Base-by-base conservation (phyloP, 2,113 vertebrate species). In the Kryptolebias marmoratus region DNA sequence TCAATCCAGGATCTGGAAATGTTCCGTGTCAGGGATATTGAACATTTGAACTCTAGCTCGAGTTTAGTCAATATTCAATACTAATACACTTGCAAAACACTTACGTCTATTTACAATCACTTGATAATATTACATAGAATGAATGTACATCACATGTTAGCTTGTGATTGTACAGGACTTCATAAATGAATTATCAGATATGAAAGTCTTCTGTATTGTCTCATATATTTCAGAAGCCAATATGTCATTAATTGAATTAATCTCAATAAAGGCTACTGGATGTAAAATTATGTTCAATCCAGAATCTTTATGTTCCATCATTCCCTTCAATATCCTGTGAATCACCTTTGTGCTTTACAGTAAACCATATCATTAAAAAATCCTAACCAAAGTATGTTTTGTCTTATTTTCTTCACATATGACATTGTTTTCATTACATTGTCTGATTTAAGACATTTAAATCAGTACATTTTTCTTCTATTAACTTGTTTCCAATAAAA, bases 1-100 rank as follows among this genome's bases (percentile, higher is more conserved):
- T 74, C 77, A 61, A 64, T 71, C 71, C 61, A 44, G 63, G 73
- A 59, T 81, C 58, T 85, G 50, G 36, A 78, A 84, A 84, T 77
- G 62, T 67, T 4, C 9, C 39, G 68, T 84, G 70, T 78, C 72
- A 63, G 75, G 83, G 53, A 68, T 75, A 85, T 73, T 79, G 81
- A 81, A 73, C 62, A 59, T 80, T 63, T 81, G 71, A 87, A 81
- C 87, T 81, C 45, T 50, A 11, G 71, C 61, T 36, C 56, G 27
- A 72, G 36, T 10, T 71, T 63, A 8, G 45, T 75, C 48, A 42
- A 18, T 66, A 57, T 10, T 14, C 57, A 54, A 5, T 58, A 50
- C 30, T 45, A 60, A 69, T 36, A 79, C 62, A 64, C 15, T 62
- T 64, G 30, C 57, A 28, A 44, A 62, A 47, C 12, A 22, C 14